Evolutionary conservation across 2,888 invertebrate species (phyloP), one percentile per base, ranked within the genome.

Genomic region (Frankliniella fusca): DNA sequence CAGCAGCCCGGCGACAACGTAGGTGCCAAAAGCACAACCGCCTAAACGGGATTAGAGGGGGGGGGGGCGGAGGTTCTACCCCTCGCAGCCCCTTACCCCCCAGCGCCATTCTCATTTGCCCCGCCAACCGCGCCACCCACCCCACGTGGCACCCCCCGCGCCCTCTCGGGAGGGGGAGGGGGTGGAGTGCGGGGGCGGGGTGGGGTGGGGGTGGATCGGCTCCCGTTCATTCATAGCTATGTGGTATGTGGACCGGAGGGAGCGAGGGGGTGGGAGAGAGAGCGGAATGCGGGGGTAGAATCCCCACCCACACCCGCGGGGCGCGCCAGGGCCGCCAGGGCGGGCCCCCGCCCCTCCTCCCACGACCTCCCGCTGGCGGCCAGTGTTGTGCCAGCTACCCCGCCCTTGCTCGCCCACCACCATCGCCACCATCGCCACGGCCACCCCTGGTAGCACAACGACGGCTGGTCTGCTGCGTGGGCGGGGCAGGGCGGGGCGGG

Each of bases 141-240:
- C 70, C 70, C 70, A 70, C 54, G 38, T 38, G 38, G 54, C 54
- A 2, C 54, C 54, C 54, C 9, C n/a, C 65, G 10, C 65, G 65
- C 65, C 65, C 65, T n/a, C 65, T 20, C 65, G 23, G 65, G n/a
- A 3, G n/a, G 12, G 20, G 65, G 3, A n/a, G 11, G 3, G n/a
- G 65, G 3, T 12, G 23, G 23, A 11, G 70, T 11, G 23, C 9
- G 70, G 70, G 23, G 0, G 23, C n/a, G 7, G 70, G 70, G 70
- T 23, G 10, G 65, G 65, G n/a, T 20, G n/a, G 65, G n/a, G 65
- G 65, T 7, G 20, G 65, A 18, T n/a, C 38, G 38, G 38, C 38
- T 5, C 38, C 38, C 23, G 70, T 76, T 27, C 70, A 76, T 76
- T 76, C 70, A 76, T 76, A 76, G 70, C 70, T 27, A 76, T 76